Percentiles rank a stretch among this genome's conserved stretches.
Evolutionary conservation across 2,888 invertebrate genomes (phyloP).

Genomic region (Pterostichus madidus): DNA sequence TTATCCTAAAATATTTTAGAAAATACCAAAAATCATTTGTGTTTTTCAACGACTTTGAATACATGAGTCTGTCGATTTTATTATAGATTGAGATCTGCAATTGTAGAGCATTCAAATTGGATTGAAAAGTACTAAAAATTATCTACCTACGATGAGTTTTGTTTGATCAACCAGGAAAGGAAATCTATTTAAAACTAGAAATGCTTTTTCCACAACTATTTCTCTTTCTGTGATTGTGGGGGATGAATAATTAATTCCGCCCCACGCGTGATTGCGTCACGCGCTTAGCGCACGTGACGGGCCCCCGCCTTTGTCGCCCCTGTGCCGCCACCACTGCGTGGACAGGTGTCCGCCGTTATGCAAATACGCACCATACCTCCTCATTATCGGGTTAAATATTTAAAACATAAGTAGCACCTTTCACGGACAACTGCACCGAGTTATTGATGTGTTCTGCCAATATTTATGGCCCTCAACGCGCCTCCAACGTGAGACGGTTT

Average conservation of each 20-base stretch:
- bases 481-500: not conserved
- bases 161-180: no score
- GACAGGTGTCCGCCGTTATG: slow-evolving; percentile 76
- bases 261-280: slow-evolving; percentile 49
- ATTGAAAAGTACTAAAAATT: no score
- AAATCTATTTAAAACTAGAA: no score
- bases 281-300: slow-evolving; percentile 9
- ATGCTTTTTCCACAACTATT: not conserved
- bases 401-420: slow-evolving; percentile 77
- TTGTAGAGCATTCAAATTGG: no score
- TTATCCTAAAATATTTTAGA: no score
- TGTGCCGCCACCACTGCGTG: slow-evolving; percentile 41
- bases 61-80: no score
- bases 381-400: slow-evolving; percentile 78
- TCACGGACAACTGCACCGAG: slow-evolving; percentile 71
- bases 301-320: not conserved
- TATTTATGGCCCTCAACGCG: slow-evolving; percentile 59
- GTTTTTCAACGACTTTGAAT: no score
- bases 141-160: no score
- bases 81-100: no score
- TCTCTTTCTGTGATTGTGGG: slow-evolving; percentile 2
- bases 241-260: slow-evolving; percentile 26
- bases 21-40: no score
- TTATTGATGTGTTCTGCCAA: slow-evolving; percentile 73
- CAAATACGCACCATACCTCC: slow-evolving; percentile 74